Base-by-base conservation (phyloP, 92 coral and sea anemone genomes). In the Zoanthus sociatus region DNA sequence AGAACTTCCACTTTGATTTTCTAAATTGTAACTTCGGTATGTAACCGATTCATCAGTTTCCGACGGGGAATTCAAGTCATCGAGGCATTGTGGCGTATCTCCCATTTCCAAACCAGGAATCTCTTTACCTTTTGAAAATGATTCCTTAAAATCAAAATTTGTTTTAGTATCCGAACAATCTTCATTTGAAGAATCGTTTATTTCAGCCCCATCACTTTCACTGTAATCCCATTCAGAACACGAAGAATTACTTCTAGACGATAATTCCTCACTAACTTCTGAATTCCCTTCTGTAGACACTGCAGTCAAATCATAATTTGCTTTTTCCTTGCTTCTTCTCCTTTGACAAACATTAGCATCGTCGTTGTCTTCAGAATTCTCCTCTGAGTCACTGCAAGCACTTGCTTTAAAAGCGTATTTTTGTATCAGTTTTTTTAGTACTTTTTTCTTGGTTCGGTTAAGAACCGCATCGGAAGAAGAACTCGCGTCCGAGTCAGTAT, bases 381-480 rank as follows among this genome's bases (percentile, higher is more conserved):
- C 73, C 13, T 60, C 37, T 21, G 74, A 81, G 47, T 54, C 50
- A 50, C 75, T 50, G 21, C 18, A 20, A 67, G 74, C 45, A 10
- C 37, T 70, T 81, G 46, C 32, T 44, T 46, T 56, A 10, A 64
- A 11, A 44, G 12, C 15, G 15, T 51, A 12, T 64, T 81, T 66
- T 44, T 11, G 47, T 16, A 3, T 18, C 14, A 81, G 4, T 68
- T 66, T 81, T 58, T 81, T 81, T 2, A 81, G 53, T n/a, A 81
- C 85, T 44, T 26, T 81, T 54, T 10, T 13, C 18, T 30, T 63
- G 63, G 46, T 63, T 48, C 85, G 54, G 15, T 20, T 26, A 0
- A 81, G 74, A 81, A 81, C 63, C 12, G 75, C 85, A 66, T 64
- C 76, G 1, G 85, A 81, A 13, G 85, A 81, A 16, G 44, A 30